Evolutionary conservation across 2,113 vertebrate species (phyloP).

Genomic region (Menura novaehollandiae): DNA sequence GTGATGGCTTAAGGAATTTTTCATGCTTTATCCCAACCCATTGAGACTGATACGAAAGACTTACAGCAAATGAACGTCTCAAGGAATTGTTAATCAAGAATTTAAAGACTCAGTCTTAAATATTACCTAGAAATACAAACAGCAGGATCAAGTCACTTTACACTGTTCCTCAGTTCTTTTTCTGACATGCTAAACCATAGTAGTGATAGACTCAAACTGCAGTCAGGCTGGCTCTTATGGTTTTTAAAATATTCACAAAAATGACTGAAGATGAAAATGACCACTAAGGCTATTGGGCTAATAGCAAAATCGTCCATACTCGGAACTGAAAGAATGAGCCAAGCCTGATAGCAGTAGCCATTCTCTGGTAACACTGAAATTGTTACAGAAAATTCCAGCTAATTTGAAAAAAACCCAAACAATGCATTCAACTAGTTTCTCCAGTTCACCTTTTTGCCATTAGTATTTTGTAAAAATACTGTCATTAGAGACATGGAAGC

Average conservation of each 20-base stretch:
- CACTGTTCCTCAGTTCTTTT: not conserved
- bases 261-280: not conserved
- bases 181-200: not conserved
- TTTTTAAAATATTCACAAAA: not conserved
- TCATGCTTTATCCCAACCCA: slow-evolving; percentile 59
- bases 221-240: not conserved
- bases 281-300: not conserved
- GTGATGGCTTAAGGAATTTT: slow-evolving; percentile 61
- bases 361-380: not conserved
- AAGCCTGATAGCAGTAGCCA: not conserved
- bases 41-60: not conserved
- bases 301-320: not conserved
- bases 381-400: not conserved
- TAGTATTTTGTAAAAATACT: not conserved
- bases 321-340: not conserved
- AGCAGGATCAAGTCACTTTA: not conserved
- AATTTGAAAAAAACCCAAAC: not conserved
- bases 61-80: not conserved
- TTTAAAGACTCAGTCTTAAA: not conserved
- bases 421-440: not conserved
- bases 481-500: not conserved
- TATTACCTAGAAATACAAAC: not conserved
- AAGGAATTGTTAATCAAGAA: not conserved
- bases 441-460: not conserved
- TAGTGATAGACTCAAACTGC: not conserved